A percentile compares a stretch with the other conserved stretches of the same genome.
Evolutionary conservation across 2,113 vertebrate genomes (phyloP).

Genomic region (Notarius quadriscutis): DNA sequence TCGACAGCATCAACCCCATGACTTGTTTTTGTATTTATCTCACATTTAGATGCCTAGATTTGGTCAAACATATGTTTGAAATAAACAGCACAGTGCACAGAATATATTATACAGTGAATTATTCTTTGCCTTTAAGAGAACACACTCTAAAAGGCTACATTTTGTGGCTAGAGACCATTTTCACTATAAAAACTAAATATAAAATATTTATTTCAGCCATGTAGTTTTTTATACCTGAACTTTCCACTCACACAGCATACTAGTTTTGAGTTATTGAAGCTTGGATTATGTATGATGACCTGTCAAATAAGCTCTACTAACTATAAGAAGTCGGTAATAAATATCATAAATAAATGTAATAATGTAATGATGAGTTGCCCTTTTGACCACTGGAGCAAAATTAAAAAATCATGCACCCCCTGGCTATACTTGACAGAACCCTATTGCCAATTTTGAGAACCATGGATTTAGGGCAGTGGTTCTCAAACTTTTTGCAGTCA

Average conservation of each 20-base stretch:
- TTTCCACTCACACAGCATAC: background rate
- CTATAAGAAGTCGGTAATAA: background rate
- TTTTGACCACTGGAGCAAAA: background rate
- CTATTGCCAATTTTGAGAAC: background rate
- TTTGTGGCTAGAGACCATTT: conserved; percentile 5
- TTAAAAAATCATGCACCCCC: background rate
- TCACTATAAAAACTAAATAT: background rate
- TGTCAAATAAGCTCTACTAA: background rate
- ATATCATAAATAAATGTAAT: background rate
- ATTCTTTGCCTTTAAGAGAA: background rate
- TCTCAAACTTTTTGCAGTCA: background rate
- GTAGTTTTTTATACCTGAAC: conserved; percentile 13
- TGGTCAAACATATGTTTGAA: background rate
- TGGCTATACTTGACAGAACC: background rate
- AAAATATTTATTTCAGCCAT: conserved; percentile 4
- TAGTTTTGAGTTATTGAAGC: background rate
- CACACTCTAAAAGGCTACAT: background rate
- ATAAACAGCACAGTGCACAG: background rate
- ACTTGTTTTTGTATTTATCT: background rate
- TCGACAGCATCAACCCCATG: background rate
- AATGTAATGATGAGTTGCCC: background rate
- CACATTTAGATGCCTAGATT: background rate
- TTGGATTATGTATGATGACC: background rate
- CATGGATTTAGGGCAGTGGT: background rate
- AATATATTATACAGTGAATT: too few species aligned